Evolutionary conservation across 2,888 invertebrate genomes (phyloP).

Genomic region (Dicranocentrus wangi): DNA sequence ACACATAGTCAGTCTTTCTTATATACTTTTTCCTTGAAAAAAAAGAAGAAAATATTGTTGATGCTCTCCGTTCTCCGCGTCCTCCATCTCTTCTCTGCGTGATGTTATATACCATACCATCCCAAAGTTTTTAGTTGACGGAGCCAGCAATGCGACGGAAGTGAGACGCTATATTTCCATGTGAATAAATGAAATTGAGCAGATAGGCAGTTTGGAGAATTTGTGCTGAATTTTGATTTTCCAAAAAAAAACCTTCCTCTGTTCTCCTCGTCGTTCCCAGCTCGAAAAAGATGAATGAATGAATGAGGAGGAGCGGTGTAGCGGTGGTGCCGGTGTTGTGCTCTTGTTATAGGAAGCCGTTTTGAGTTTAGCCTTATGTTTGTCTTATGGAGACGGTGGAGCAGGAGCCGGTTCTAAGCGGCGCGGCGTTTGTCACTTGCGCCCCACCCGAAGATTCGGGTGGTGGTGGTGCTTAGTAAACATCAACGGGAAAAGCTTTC

Average conservation of each 20-base stretch:
- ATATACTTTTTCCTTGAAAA: not conserved
- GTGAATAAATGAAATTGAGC: slow-evolving; percentile 63
- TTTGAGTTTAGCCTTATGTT: slow-evolving; percentile 52
- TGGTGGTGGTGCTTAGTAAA: not conserved
- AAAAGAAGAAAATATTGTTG: not conserved
- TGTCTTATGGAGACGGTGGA: slow-evolving; percentile 1
- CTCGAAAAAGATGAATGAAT: slow-evolving; percentile 58
- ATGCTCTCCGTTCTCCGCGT: no score
- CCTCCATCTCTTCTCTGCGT: no score
- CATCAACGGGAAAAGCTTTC: slow-evolving; percentile 47
- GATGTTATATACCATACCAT: no score
- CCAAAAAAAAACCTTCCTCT: slow-evolving; percentile 22
- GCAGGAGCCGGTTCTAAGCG: slow-evolving; percentile 12
- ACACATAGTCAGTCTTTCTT: not conserved
- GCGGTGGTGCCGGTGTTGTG: not conserved
- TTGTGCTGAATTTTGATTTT: slow-evolving; percentile 60
- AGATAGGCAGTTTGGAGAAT: slow-evolving; percentile 54
- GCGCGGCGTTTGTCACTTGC: slow-evolving; percentile 45
- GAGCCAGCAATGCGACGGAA: slow-evolving; percentile 61
- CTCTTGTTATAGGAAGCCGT: slow-evolving; percentile 51
- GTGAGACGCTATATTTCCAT: slow-evolving; percentile 59
- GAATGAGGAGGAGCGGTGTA: slow-evolving; percentile 33
- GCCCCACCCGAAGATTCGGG: not conserved
- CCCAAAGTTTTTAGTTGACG: slow-evolving; percentile 39
- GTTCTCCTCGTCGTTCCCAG: no score